Evolutionary conservation across 1,140 invertebrate genomes (phyloP).

Genomic region (Panulirus ornatus): DNA sequence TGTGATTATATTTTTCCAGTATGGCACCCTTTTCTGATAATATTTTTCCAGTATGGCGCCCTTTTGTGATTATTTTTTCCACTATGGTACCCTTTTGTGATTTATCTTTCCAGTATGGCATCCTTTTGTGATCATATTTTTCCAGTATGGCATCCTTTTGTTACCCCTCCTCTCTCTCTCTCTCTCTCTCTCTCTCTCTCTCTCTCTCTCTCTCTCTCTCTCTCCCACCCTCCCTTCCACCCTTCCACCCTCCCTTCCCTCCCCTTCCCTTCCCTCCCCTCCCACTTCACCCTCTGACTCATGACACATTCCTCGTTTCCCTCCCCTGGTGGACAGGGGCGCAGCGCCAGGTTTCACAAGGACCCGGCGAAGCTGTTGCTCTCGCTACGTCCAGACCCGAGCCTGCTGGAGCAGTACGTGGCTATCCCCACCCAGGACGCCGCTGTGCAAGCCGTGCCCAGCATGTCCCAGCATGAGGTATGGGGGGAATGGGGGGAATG

Average conservation of each 20-base stretch:
- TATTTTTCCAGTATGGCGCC: too few species aligned
- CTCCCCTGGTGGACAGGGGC: constrained; percentile 52
- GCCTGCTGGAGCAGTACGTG: constrained; percentile 46
- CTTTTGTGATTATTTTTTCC: too few species aligned
- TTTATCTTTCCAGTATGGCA: too few species aligned
- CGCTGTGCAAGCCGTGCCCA: constrained; percentile 51
- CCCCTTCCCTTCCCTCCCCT: not conserved
- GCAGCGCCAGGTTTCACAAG: constrained; percentile 44
- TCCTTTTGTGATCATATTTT: too few species aligned
- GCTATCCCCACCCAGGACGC: constrained; percentile 53
- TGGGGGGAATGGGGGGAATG: not conserved
- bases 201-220: not conserved
- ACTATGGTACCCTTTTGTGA: too few species aligned
- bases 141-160: not conserved
- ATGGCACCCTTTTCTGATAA: too few species aligned
- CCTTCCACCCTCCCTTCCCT: not conserved
- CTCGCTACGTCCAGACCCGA: constrained; percentile 65
- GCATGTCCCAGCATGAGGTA: constrained; percentile 68
- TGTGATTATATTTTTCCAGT: too few species aligned
- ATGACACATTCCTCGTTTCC: too few species aligned
- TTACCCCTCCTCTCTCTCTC: not conserved
- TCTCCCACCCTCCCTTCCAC: not conserved
- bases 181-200: not conserved
- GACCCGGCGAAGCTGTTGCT: constrained; percentile 48
- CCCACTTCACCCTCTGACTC: not conserved